Base-by-base conservation (phyloP, 2,113 vertebrate species). In the Condylura cristata region DNA sequence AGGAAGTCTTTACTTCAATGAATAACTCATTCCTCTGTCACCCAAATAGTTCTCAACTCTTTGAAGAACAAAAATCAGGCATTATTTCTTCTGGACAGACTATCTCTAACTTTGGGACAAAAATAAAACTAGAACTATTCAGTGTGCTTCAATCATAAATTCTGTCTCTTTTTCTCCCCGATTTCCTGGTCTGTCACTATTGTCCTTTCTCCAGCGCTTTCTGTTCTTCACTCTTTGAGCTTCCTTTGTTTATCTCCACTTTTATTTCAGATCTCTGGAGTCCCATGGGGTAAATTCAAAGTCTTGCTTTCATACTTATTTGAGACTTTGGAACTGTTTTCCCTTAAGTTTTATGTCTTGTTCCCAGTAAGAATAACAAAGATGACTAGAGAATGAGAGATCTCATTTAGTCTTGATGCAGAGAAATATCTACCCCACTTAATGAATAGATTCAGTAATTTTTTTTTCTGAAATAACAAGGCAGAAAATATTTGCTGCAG, bases 51-150 rank as follows among this genome's bases (percentile, higher is more conserved):
- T 78, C 66, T 39, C 63, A 65, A 60, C 32, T 76, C 44, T 87
- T 76, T 80, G 53, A 93, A 82, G 6, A 76, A 48, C 2, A 16
- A 63, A 89, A 81, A 17, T 18, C 41, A 61, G 82, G 32, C 32
- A 71, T 88, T 89, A 76, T 88, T 90, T 20, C 56, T 90, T 94
- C 48, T 95, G 46, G 48, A 86, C 63, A 93, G 78, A n/a, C n/a
- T 76, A 12, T 93, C 9, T 61, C 28, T 86, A 81, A 41, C 80
- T 46, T 86, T 0, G 0, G 37, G 71, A 87, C 34, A 79, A 80
- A 86, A 89, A 78, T 32, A 74, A 90, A 90, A 46, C 24, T 8
- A 91, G 66, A 94, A 90, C 93, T 74, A 75, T 74, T 92, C 37
- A 85, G 37, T 70, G 32, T 78, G 30, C 58, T 86, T 96, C 74